These are phyloP conservation scores for Yponomeuta evonymella DNA, from an alignment of 2,888 invertebrate genomes.

Conservation along the genomic window DNA sequence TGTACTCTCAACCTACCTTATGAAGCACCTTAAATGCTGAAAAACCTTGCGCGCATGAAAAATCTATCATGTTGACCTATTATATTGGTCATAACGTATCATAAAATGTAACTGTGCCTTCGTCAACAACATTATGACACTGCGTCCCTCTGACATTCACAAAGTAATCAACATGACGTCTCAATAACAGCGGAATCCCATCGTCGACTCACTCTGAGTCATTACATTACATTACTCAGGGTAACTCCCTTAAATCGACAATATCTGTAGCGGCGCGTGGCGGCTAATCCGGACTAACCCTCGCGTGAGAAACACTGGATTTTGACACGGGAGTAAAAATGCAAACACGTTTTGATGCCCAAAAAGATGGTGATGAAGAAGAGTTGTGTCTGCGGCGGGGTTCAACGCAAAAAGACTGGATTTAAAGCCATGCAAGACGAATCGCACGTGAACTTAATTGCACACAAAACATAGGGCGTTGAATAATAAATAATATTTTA, in stretches of 20 bases:
- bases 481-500: too few relatives aligned
- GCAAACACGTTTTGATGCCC: not conserved
- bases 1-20: too few relatives aligned
- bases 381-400: too few relatives aligned
- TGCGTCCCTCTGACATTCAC: not conserved
- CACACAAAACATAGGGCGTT: too few relatives aligned
- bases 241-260: slow-evolving; percentile 54
- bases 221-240: slow-evolving; percentile 11
- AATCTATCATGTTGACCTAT: too few relatives aligned
- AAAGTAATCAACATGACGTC: not conserved
- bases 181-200: slow-evolving; percentile 1
- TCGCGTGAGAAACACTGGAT: slow-evolving; percentile 73
- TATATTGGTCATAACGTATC: too few relatives aligned
- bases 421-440: too few relatives aligned
- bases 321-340: slow-evolving; percentile 28
- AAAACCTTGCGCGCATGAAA: too few relatives aligned
- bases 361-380: too few relatives aligned
- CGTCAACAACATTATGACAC: not conserved
- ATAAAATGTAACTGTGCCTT: not conserved
- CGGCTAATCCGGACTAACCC: slow-evolving; percentile 62
- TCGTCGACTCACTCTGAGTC: slow-evolving; percentile 4
- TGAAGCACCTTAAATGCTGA: too few relatives aligned
- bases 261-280: slow-evolving; percentile 71
- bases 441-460: too few relatives aligned
- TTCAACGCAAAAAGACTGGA: too few relatives aligned